Percentiles rank a stretch among this genome's conserved stretches.
These are phyloP conservation scores for Tichodroma muraria DNA, from an alignment of 2,113 vertebrate genomes.

Conservation along the genomic window DNA sequence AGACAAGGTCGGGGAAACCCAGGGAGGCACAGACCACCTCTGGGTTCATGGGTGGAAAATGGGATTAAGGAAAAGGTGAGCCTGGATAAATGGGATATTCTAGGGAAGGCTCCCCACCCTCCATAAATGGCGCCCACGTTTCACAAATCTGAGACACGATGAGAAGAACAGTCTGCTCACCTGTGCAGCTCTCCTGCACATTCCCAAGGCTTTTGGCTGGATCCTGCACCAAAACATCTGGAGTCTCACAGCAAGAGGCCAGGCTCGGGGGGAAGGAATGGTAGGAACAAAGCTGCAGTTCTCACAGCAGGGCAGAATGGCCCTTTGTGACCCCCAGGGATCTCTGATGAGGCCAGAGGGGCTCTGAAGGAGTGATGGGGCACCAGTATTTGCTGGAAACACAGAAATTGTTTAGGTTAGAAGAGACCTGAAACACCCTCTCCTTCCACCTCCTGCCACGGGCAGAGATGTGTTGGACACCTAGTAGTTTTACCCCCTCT, in stretches of 20 bases:
- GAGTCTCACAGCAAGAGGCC: background rate
- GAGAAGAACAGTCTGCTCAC: background rate
- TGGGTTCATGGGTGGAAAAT: background rate
- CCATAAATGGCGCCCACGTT: background rate
- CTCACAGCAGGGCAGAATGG: background rate
- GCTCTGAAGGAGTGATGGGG: background rate
- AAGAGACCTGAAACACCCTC: background rate
- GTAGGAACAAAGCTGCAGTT: background rate
- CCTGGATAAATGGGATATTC: background rate
- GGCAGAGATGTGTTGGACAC: background rate
- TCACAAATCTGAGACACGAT: background rate
- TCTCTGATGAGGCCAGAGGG: background rate
- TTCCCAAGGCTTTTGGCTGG: background rate
- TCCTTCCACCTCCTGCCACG: background rate
- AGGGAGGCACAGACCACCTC: background rate
- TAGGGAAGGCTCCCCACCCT: background rate
- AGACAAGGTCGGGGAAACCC: background rate
- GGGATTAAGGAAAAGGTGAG: background rate
- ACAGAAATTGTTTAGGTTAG: background rate
- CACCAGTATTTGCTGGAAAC: background rate
- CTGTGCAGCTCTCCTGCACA: background rate
- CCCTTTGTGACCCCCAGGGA: background rate
- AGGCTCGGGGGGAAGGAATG: too few relatives aligned
- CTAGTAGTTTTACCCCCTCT: too few relatives aligned
- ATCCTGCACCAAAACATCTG: background rate